A percentile compares a stretch with the other conserved stretches of the same genome.
Conservation (phyloP, 2,113 vertebrate species). For the Prinia subflava region DNA sequence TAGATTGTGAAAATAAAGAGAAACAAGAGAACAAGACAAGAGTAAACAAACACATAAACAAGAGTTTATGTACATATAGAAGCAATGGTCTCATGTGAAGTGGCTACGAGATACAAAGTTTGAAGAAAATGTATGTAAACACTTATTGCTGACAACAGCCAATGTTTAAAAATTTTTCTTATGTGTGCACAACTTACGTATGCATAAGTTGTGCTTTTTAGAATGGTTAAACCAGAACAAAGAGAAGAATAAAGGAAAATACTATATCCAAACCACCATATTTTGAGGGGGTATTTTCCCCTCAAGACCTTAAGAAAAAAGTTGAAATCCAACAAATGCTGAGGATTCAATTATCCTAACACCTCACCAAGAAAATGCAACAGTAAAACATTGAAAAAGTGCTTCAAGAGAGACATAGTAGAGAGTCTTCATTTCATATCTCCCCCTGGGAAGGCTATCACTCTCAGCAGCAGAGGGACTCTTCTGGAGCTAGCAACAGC, state of each 20-base stretch:
- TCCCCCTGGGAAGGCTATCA: not conserved
- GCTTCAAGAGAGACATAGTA: not conserved
- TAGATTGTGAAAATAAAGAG: not conserved
- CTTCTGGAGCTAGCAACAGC: not conserved
- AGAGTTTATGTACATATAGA: not conserved
- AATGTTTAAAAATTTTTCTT: not conserved
- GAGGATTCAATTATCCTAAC: not conserved
- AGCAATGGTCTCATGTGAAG: not conserved
- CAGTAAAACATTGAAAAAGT: not conserved
- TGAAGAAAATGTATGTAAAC: not conserved
- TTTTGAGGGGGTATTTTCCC: not conserved
- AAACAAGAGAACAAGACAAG: not conserved
- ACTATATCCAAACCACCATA: not conserved
- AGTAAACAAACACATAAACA: too few relatives aligned
- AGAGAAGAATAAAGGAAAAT: not conserved
- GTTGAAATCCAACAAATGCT: not conserved
- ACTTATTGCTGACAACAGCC: not conserved
- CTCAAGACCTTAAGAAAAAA: not conserved
- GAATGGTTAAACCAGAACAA: not conserved
- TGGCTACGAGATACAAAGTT: not conserved
- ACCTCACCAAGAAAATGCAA: not conserved
- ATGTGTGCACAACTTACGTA: fast-evolving
- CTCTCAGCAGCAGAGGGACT: not conserved
- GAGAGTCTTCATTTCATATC: not conserved
- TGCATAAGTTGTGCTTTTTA: not conserved